Base-by-base conservation (phyloP, 2,797 vertebrate species). In the Oreochromis mossambicus region DNA sequence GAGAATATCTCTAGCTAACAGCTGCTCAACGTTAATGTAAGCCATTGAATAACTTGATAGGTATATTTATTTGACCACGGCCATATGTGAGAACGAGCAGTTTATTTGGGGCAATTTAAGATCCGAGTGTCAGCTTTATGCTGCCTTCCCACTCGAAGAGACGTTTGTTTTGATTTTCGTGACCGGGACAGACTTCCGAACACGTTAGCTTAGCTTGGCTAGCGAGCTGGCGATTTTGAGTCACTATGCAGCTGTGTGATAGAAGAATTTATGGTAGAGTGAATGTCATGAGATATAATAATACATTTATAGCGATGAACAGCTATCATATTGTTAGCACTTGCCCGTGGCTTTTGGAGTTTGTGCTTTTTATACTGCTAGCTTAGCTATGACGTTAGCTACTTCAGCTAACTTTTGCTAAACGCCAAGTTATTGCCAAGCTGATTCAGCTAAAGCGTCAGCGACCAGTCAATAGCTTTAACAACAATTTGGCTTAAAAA, bases 111-210 rank as follows among this genome's bases (percentile, higher is more conserved):
- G 83, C 78, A 86, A 52, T 70, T 52, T 19, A 29, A 36, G 15
- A 81, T 13, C 17, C 2, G 32, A 50, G 55, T 82, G 84, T 83
- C 87, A 78, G 55, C 75, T 86, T 82, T 73, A 61, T 73, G 50
- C 83, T 41, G 81, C 81, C 52, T 85, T 82, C 21, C 14, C 38
- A 21, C 63, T 83, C 2, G 4, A 8, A 68, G 46, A 87, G 78
- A 86, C 86, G 89, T 94, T 95, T 95, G 94, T 95, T 95, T 93
- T 94, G 91, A 86, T 95, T 94, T 94, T 86, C 55, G 36, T 68
- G 80, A 92, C 87, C 81, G 80, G 88, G 88, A 80, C 32, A 79
- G 81, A 90, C 88, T 86, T 83, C 70, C 83, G 14, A 80, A 83
- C 82, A 29, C 77, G 50, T 90, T 94, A 94, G 92, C 92, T 78